Percentiles rank a stretch among this genome's conserved stretches.
Conservation (phyloP, 2,113 vertebrate genomes). For the Gallinago jamesoni region DNA sequence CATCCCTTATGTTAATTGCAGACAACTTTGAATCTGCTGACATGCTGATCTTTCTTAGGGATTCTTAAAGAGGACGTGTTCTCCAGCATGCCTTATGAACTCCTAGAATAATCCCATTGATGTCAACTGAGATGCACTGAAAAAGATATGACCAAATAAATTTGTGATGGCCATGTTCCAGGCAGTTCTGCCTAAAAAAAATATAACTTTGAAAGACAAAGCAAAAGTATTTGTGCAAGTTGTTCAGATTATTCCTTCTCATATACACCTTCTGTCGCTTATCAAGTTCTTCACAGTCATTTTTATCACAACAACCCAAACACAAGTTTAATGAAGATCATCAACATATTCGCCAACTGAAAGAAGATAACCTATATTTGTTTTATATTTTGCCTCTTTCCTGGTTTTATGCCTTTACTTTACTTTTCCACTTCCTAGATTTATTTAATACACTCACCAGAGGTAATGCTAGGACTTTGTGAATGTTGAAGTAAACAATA, state of each 20-base stretch:
- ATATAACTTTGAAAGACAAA: neutral
- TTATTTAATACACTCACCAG: neutral
- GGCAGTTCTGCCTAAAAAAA: neutral
- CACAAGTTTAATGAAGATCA: neutral
- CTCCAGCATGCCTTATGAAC: neutral
- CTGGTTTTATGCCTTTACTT: neutral
- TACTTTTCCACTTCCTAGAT: neutral
- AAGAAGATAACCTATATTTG: neutral
- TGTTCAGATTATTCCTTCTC: neutral
- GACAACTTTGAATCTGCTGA: neutral
- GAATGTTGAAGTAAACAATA: neutral
- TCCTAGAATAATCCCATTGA: neutral
- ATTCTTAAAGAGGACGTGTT: neutral
- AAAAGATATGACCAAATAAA: neutral
- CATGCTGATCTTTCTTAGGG: neutral
- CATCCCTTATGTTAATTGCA: neutral
- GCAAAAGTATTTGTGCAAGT: neutral
- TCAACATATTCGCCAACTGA: neutral
- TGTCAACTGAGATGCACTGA: neutral
- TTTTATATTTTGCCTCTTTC: neutral
- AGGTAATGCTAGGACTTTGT: neutral
- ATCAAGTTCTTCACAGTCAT: neutral
- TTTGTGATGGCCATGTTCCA: neutral
- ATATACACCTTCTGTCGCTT: neutral
- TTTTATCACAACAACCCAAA: neutral